Base-by-base conservation (phyloP, 2,888 invertebrate species). In the Strigamia crassipes region DNA sequence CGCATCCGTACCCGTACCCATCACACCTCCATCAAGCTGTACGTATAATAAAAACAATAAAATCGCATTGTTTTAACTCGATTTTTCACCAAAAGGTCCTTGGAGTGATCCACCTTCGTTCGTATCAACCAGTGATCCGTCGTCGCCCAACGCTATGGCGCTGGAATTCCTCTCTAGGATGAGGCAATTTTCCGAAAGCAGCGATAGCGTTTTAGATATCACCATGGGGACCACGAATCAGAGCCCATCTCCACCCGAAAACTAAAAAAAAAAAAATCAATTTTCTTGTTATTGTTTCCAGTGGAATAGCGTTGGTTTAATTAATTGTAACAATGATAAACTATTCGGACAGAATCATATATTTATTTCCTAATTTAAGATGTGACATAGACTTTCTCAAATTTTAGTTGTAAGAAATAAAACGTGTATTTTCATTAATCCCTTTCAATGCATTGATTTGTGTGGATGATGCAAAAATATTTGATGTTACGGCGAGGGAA, bases 101-200 rank as follows among this genome's bases (percentile, higher is more conserved):
- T 95, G 94, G 94, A 94, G 94, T 87, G 94, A 94, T 3, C 94
- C 95, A 8, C 94, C 94, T 0, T 96, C 95, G 82, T 92, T 94
- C 80, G 91, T 94, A 81, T 95, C 95, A 0, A 89, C 88, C 83
- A 88, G 88, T 83, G 94, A 93, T 9, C 95, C 95, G 0, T 95
- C 94, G 0, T 96, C 96, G 0, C 96, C 96, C 41, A 92, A 92
- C 85, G 92, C 91, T 21, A 89, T 91, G 87, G 85, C 86, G 31
- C 83, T 85, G 73, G 86, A 86, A 78, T 84, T 86, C 81, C 84
- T 86, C 83, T 84, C 84, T 18, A 80, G 84, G 15, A 83, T 84
- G 80, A 82, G 84, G 34, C 84, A 84, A 42, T 81, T 84, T 82
- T 83, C 85, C n/a, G 85, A 85, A 81, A 83, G 61, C 56, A 56